Base-by-base conservation (phyloP, 2,113 vertebrate genomes). In the Siniperca knerii region DNA sequence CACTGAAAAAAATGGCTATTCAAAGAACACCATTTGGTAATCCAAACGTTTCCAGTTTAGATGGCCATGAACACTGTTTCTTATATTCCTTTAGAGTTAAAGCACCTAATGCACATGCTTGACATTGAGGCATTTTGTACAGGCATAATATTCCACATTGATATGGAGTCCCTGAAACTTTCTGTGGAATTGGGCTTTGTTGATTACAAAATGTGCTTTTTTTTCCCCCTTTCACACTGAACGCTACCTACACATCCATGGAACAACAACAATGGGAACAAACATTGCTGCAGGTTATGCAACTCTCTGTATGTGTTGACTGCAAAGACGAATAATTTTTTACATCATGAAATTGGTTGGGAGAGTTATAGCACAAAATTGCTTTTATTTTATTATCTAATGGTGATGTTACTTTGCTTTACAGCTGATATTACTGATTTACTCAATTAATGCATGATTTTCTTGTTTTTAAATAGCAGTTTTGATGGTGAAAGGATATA, bases 21-120 rank as follows among this genome's bases (percentile, higher is more conserved):
- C 33, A 2, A 70, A 84, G 73, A 64, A 79, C 42, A 68, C 74
- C 25, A 75, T 87, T 79, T 86, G 61, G 67, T 65, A 18, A 57
- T 29, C 75, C 87, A 21, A 64, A 77, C 71, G 66, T 58, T 33
- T 77, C 21, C 52, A 54, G 33, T 82, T 75, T 7, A 58, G 18
- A 48, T 40, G n/a, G 9, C 64, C 8, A 66, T 44, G 21, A 60
- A 82, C 25, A 70, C 5, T 16, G 29, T 64, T 69, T 73, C 60
- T 61, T 48, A 13, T 16, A 37, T 57, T 61, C 0, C 25, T 77
- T 60, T 10, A 61, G 8, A 42, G 33, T 3, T 21, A 46, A 42
- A 78, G 29, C 1, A 35, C 21, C 16, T 3, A 6, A 48, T 61
- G 21, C 3, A 58, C 42, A 50, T 77, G 37, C 35, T 62, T 77